phyloP scores from a whole-genome alignment of 2,113 vertebrate genomes.

The Vulpes vulpes region DNA sequence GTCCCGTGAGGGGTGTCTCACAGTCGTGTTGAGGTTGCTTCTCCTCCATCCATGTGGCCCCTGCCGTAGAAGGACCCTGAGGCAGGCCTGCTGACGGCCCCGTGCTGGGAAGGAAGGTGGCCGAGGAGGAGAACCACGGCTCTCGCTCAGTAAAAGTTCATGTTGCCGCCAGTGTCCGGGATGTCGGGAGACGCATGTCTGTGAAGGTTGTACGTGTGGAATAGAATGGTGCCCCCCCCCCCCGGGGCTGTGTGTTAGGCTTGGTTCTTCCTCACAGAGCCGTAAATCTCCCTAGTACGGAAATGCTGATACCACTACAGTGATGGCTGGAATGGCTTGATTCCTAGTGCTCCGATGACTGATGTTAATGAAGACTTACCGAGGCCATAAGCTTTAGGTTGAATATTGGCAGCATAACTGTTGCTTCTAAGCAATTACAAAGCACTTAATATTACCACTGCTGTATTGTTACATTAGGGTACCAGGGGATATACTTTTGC shows the following conservation, averaged over 20 bases:
- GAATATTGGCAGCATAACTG: neutral
- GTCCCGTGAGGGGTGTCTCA: no score
- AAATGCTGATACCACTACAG: neutral
- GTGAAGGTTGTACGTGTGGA: conserved; percentile 39
- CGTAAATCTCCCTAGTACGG: neutral
- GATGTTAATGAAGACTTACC: neutral
- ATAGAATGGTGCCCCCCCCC: neutral
- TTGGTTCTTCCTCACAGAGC: neutral
- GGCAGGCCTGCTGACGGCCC: no score
- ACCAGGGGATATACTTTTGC: neutral
- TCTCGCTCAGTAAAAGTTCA: no score
- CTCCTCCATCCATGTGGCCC: no score
- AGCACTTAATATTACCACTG: neutral
- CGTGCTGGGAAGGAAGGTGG: no score
- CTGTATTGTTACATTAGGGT: neutral
- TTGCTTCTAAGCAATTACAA: neutral
- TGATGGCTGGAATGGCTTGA: neutral
- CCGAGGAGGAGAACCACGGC: no score
- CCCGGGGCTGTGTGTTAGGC: neutral
- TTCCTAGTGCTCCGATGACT: neutral
- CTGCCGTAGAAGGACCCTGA: no score
- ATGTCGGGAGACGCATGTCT: neutral
- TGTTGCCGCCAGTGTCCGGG: no score
- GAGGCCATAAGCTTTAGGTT: conserved; percentile 41
- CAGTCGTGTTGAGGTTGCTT: no score